Percentiles rank a stretch among this genome's conserved stretches.
phyloP scores from a whole-genome alignment of 2,113 vertebrate species.

The Notothenia rossii region DNA sequence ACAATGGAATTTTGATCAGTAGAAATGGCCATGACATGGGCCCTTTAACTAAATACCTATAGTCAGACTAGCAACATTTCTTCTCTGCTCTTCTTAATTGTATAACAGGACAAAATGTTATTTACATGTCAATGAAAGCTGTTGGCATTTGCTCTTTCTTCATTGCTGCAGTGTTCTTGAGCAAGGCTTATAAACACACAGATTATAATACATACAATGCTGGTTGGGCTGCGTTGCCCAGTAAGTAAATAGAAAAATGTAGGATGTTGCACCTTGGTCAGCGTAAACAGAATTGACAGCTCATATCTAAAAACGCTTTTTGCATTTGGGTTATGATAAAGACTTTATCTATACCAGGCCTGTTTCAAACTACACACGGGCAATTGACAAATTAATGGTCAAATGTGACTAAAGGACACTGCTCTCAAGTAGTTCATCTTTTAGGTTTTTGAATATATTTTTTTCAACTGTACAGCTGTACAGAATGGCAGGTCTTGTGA shows the following conservation, averaged over 20 bases:
- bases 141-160: neutral
- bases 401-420: neutral
- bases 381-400: neutral
- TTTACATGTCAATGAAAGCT: neutral
- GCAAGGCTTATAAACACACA: neutral
- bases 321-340: neutral
- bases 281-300: neutral
- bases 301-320: neutral
- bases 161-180: neutral
- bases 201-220: neutral
- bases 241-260: neutral
- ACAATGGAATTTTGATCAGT: no score
- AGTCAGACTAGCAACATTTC: neutral
- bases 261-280: neutral
- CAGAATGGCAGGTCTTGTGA: slow-evolving; percentile 13
- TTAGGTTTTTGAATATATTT: neutral
- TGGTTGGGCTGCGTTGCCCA: neutral
- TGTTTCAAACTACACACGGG: neutral
- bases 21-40: no score
- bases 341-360: neutral
- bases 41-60: neutral
- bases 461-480: neutral
- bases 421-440: neutral
- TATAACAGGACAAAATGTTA: neutral
- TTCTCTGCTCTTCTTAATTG: neutral